Conservation (phyloP, 2,888 invertebrate species). For the Eupithecia abbreviata region DNA sequence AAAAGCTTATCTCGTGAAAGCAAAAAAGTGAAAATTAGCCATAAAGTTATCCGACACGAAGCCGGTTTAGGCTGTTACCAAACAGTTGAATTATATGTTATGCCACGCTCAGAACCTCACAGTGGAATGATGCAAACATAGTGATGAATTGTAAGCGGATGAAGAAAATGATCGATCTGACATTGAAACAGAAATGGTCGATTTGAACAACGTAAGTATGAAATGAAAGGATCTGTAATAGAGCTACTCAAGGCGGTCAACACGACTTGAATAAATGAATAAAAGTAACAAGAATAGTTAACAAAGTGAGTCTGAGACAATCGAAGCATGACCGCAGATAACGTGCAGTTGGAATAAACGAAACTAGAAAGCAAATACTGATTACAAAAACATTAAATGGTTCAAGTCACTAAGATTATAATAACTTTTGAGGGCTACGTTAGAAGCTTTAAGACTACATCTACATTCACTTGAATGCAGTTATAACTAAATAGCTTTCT, state of each 20-base stretch:
- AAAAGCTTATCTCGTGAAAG: constrained; percentile 28
- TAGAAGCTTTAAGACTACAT: too few species aligned
- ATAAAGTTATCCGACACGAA: constrained; percentile 27
- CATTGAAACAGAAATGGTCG: constrained; percentile 42
- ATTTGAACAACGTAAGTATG: constrained; percentile 34
- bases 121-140: constrained; percentile 35
- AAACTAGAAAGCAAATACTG: constrained; percentile 60
- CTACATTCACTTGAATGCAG: too few species aligned
- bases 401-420: background rate
- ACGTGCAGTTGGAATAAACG: constrained; percentile 61
- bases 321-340: constrained; percentile 67
- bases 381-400: constrained; percentile 33
- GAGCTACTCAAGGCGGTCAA: constrained; percentile 54
- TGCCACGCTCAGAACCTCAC: constrained; percentile 27
- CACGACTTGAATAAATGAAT: constrained; percentile 50
- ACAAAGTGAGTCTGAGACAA: constrained; percentile 58
- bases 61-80: constrained; percentile 39
- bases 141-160: constrained; percentile 27
- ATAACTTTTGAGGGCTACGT: background rate
- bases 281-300: constrained; percentile 51
- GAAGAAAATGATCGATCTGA: constrained; percentile 39
- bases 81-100: constrained; percentile 36
- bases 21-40: constrained; percentile 28
- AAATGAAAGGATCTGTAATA: constrained; percentile 51
- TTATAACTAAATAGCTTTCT: too few species aligned